Base-by-base conservation (phyloP, 2,797 vertebrate species). In the Lindbergichthys nudifrons region DNA sequence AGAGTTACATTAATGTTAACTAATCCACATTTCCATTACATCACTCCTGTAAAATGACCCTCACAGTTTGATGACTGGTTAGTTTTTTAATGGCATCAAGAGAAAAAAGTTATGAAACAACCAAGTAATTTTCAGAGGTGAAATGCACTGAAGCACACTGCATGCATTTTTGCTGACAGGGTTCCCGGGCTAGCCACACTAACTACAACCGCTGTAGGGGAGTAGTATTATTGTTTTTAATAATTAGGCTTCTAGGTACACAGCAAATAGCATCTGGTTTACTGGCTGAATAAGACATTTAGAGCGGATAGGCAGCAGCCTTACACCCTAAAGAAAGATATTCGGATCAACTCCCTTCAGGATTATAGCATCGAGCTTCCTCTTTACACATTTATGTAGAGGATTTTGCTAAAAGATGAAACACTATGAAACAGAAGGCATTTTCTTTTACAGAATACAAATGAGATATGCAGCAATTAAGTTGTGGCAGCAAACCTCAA, bases 111-210 rank as follows among this genome's bases (percentile, higher is more conserved):
- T 58, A 43, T 41, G 16, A 46, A 77, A 76, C 3, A 60, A 21
- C 65, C 74, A 73, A 69, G 70, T 70, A 30, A 16, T 54, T 87
- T 85, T 75, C 46, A 69, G 36, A 50, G 56, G 79, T 81, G 12
- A 79, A 73, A 84, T 50, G 69, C 75, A 64, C n/a, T 42, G 11
- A 62, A 26, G 62, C 74, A 59, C 47, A 36, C 48, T 18, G 58
- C 7, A 12, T 43, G 46, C 7, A 8, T 59, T 78, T 85, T 50
- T 86, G 66, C 85, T 77, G 79, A 84, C 57, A 51, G 47, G 10
- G 9, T 73, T 65, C 53, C 39, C 9, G 2, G 7, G 30, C 51
- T 59, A 39, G 18, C 68, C 52, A 48, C 65, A 69, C 12, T 75
- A 70, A 73, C 67, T n/a, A 73, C 14, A 36, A 36, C 19, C 6